A percentile compares a stretch with the other conserved stretches of the same genome.
These are phyloP conservation scores for Erpetoichthys calabaricus DNA, from an alignment of 2,797 vertebrate genomes.

Conservation along the genomic window DNA sequence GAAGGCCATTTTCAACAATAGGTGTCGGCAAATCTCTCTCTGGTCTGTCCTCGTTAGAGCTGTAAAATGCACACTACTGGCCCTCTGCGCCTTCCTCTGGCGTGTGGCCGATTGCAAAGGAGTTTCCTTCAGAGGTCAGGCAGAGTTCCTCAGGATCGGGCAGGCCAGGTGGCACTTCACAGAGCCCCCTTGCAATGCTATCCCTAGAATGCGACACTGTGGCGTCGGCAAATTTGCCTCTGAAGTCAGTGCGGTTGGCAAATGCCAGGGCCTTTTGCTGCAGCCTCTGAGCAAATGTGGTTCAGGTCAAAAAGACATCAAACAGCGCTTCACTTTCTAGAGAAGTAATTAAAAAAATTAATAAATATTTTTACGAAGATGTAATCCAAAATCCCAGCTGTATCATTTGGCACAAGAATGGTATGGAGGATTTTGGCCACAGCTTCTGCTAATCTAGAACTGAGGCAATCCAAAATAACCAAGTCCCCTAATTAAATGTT, in stretches of 20 bases:
- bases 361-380: no score
- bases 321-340: background rate
- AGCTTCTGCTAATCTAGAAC: no score
- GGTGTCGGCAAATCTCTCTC: slow-evolving; percentile 38
- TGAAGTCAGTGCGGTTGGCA: slow-evolving; percentile 41
- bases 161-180: slow-evolving; percentile 55
- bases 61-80: slow-evolving; percentile 39
- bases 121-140: slow-evolving; percentile 45
- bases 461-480: no score
- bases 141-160: slow-evolving; percentile 41
- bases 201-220: slow-evolving; percentile 64
- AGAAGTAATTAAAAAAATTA: no score
- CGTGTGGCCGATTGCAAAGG: slow-evolving; percentile 35
- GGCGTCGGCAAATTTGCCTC: slow-evolving; percentile 56
- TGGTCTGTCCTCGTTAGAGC: slow-evolving; percentile 34
- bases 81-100: slow-evolving; percentile 35
- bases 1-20: slow-evolving; percentile 22
- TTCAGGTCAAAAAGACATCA: slow-evolving; percentile 1
- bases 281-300: slow-evolving; percentile 22
- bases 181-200: slow-evolving; percentile 41
- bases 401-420: no score
- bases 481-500: no score
- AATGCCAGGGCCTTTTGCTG: slow-evolving; percentile 37
- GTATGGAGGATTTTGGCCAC: no score
- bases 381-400: no score